Evolutionary conservation across 2,113 vertebrate genomes (phyloP), one percentile per base, ranked within the genome.

Genomic region (Salvator merianae): DNA sequence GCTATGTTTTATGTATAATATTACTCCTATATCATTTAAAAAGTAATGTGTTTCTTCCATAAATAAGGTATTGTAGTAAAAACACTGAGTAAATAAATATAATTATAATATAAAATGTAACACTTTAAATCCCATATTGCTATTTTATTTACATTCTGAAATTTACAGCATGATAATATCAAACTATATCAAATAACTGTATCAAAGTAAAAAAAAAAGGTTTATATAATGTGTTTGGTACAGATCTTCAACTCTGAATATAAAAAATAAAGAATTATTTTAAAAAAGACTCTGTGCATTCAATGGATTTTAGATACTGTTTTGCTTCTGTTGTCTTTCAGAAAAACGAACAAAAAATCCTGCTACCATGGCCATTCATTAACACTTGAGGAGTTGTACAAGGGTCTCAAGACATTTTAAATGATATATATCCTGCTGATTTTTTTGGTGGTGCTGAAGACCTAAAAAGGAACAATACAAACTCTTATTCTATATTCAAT

Each of bases 391-490:
- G 84, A 98, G 94, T 59, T 97, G 95, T 1, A 95, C 92, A 20
- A 99, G 89, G 86, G 95, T 98, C 87, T 97, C 97, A 71, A 99
- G 97, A 90, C 98, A 99, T 94, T 97, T 98, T 86, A 97, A 83
- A 77, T 98, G 92, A 91, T 99, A 97, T 85, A 87, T 38, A 69
- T 94, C 95, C 36, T 95, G 87, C 8, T 96, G 91, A 36, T 94
- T 95, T 89, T 93, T 95, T 62, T 95, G 94, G 65, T 93, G 92
- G 69, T 87, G 63, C 40, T 93, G 91, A 85, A 94, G 78, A 90
- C 93, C 98, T 99, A 91, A 47, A 89, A 47, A 74, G 79, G 53
- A 65, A 85, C 84, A 32, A 22, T 59, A 36, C 65, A 77, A n/a
- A 76, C 22, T 80, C 14, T 68, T 43, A 75, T 30, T 10, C 75